A percentile compares a stretch with the other conserved stretches of the same genome.
Evolutionary conservation across 2,113 vertebrate species (phyloP).

Genomic region (Anguilla rostrata): DNA sequence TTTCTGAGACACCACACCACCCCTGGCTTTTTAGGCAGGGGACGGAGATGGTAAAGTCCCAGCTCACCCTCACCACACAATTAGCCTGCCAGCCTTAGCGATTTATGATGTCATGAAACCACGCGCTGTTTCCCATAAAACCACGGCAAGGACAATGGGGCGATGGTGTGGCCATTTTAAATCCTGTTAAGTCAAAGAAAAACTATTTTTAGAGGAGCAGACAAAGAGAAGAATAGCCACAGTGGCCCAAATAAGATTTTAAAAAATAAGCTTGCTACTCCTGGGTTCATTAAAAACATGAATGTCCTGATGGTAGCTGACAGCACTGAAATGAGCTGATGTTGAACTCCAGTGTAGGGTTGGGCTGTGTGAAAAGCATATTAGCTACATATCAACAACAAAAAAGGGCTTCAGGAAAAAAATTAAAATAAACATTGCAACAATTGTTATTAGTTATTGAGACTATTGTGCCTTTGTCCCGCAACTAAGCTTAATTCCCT

Average conservation of each 20-base stretch:
- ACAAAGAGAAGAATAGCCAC: not conserved
- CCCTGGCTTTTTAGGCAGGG: not conserved
- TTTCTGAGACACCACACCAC: slow-evolving; percentile 1
- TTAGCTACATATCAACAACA: not conserved
- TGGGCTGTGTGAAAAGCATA: not conserved
- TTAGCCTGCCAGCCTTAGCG: not conserved
- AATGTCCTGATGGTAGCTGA: not conserved
- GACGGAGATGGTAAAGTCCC: not conserved
- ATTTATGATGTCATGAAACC: slow-evolving; percentile 23
- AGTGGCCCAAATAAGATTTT: no score
- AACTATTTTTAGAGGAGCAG: not conserved
- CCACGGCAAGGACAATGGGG: not conserved
- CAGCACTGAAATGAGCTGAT: not conserved
- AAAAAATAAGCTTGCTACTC: no score
- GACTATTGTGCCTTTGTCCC: no score
- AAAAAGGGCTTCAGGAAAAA: not conserved
- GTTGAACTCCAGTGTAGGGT: not conserved
- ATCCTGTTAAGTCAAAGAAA: not conserved
- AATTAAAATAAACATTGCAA: not conserved
- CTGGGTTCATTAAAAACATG: not conserved
- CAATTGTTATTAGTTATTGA: no score
- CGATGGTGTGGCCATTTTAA: not conserved
- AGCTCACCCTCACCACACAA: not conserved
- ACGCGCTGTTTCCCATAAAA: not conserved
- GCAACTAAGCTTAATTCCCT: no score